A percentile compares a stretch with the other conserved stretches of the same genome.
Conservation (phyloP, 2,888 invertebrate species). For the Panopea generosa region DNA sequence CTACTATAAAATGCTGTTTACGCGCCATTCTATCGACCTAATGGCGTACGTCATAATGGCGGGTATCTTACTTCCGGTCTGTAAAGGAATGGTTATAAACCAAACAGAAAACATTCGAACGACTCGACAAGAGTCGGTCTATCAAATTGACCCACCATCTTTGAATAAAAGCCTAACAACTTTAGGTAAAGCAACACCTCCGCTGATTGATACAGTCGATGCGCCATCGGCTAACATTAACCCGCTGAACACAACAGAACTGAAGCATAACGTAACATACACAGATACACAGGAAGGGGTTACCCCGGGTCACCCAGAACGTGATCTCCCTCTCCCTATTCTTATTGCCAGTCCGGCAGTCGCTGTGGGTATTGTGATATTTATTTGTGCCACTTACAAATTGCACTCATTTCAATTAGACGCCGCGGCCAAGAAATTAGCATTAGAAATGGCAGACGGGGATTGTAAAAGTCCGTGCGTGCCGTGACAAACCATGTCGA, state of each 20-base stretch:
- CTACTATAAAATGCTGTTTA: too few relatives aligned
- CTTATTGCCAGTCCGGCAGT: slow-evolving; percentile 79
- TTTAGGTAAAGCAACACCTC: background rate
- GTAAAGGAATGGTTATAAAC: too few relatives aligned
- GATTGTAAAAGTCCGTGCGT: slow-evolving; percentile 36
- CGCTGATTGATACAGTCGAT: background rate
- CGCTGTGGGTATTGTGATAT: slow-evolving; percentile 76
- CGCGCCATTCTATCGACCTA: too few relatives aligned
- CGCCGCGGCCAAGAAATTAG: slow-evolving; percentile 74
- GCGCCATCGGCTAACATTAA: background rate
- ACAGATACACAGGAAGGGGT: background rate
- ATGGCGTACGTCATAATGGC: too few relatives aligned
- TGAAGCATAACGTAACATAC: background rate
- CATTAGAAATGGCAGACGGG: slow-evolving; percentile 70
- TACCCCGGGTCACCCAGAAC: slow-evolving; percentile 3
- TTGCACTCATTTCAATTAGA: slow-evolving; percentile 78
- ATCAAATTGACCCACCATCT: too few relatives aligned
- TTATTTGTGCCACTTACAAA: slow-evolving; percentile 77
- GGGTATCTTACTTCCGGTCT: too few relatives aligned
- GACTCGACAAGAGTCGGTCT: too few relatives aligned
- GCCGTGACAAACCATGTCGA: slow-evolving; percentile 32
- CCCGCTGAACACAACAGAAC: background rate
- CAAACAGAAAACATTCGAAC: too few relatives aligned
- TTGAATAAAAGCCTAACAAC: too few relatives aligned
- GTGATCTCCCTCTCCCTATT: slow-evolving; percentile 72